A percentile compares a stretch with the other conserved stretches of the same genome.
phyloP scores from a whole-genome alignment of 2,888 invertebrate species.

The Fabriciana adippe region DNA sequence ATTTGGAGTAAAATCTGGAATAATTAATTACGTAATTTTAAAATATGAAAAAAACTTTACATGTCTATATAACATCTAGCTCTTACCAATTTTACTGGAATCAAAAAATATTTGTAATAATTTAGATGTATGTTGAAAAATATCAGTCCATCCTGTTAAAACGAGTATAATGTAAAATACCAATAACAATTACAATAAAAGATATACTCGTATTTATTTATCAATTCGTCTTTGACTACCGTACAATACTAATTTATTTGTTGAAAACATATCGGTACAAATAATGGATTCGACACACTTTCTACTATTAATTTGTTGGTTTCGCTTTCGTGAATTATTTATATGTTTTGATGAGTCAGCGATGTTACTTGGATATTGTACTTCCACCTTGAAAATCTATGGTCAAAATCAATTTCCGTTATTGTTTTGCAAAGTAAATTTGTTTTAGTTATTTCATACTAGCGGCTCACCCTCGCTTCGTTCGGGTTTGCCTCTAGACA shows the following conservation, averaged over 20 bases:
- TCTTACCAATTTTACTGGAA: no score
- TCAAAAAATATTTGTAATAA: no score
- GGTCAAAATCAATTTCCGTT: no score
- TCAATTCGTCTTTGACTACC: slow-evolving; percentile 28
- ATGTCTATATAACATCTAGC: no score
- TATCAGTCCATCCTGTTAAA: neutral
- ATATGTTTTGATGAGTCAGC: slow-evolving; percentile 52
- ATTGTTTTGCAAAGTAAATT: no score
- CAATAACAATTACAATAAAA: slow-evolving; percentile 12
- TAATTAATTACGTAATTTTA: no score
- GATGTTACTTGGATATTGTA: slow-evolving; percentile 11
- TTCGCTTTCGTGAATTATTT: slow-evolving; percentile 70
- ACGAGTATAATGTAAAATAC: slow-evolving; percentile 5
- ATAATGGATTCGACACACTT: slow-evolving; percentile 71
- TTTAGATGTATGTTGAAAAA: neutral
- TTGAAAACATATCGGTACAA: slow-evolving; percentile 44
- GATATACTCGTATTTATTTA: slow-evolving; percentile 6
- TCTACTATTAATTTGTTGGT: slow-evolving; percentile 69
- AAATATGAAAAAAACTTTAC: no score
- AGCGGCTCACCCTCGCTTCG: no score
- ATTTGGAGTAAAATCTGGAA: no score
- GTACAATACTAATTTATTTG: slow-evolving; percentile 28
- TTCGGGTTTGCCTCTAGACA: no score
- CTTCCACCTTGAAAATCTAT: no score
- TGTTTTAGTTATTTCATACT: slow-evolving; percentile 8